Base-by-base conservation (phyloP, 2,888 invertebrate species). In the Orthosia cruda region DNA sequence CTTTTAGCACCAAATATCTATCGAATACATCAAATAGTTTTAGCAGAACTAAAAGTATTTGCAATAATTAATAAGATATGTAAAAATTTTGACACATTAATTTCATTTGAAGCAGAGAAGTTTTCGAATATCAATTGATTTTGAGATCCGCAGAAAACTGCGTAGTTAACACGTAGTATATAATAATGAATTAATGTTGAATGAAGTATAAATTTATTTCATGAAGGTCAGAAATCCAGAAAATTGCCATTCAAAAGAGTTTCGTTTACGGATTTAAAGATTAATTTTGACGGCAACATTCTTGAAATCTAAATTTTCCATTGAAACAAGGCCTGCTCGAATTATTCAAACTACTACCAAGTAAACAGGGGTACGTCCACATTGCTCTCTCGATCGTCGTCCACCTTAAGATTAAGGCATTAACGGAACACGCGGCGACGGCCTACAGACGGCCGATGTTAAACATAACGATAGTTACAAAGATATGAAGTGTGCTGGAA, bases 351-450 rank as follows among this genome's bases (percentile, higher is more conserved):
- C 16, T 26, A 26, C 3, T 18, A 3, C 47, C 2, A 54, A 61
- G 13, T 32, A 62, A 61, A 57, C 26, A 61, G 4, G 49, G 90
- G 81, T 88, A 74, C 85, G 88, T 95, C 95, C 93, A 90, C 79
- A 80, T 54, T 77, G 89, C 70, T 88, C 93, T 84, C 82, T 81
- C 91, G 84, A 86, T 91, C 66, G 61, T 23, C 84, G 94, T 93
- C 95, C 94, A 93, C 92, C 95, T 96, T 94, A 96, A 97, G 96
- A 96, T 96, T 95, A 96, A 95, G 95, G 96, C 94, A 95, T 96
- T 96, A 96, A 93, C 92, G 92, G 91, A 92, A 93, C 92, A 92
- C 84, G 87, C 84, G 84, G 90, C 86, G 91, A 87, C 88, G 88
- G 89, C 78, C 80, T 81, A 89, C 89, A 88, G 90, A 89, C 91